Conservation (phyloP, 2,797 vertebrate genomes). For the Diglossa cyanea region DNA sequence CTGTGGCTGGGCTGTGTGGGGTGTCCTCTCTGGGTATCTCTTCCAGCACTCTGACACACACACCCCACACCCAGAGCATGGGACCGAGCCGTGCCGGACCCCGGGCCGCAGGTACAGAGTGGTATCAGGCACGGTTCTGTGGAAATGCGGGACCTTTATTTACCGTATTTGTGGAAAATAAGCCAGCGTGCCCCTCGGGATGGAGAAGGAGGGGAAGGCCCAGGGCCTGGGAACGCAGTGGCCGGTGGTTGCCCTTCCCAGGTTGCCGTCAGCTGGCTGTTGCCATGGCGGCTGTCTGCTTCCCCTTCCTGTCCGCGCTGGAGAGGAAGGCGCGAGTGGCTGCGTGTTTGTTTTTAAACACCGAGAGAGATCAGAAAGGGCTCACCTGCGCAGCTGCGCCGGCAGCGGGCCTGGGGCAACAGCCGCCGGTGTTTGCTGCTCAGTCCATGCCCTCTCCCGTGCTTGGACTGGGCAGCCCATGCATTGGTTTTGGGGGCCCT, state of each 20-base stretch:
- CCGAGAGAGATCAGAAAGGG: not conserved
- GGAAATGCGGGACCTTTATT: not conserved
- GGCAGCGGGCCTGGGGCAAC: not conserved
- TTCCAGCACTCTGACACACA: too few species aligned
- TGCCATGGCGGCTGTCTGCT: constrained; percentile 40
- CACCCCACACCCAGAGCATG: rapidly evolving
- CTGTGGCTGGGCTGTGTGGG: not conserved
- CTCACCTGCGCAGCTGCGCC: constrained; percentile 17
- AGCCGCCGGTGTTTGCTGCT: not conserved
- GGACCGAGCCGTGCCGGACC: rapidly evolving
- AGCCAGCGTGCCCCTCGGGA: not conserved
- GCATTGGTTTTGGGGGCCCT: not conserved
- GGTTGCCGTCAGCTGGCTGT: constrained; percentile 49
- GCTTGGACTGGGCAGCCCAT: not conserved
- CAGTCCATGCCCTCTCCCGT: rapidly evolving
- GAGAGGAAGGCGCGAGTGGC: constrained; percentile 13
- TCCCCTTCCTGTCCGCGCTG: constrained; percentile 20
- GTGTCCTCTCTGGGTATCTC: not conserved
- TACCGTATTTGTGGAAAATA: not conserved
- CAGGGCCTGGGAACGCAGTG: constrained; percentile 32
- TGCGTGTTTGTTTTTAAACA: constrained; percentile 39
- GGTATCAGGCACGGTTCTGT: not conserved
- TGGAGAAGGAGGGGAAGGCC: not conserved
- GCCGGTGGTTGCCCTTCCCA: constrained; percentile 44
- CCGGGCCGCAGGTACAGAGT: rapidly evolving